A percentile compares a stretch with the other conserved stretches of the same genome.
Conservation (phyloP, 2,888 invertebrate species). For the Luperina testacea region DNA sequence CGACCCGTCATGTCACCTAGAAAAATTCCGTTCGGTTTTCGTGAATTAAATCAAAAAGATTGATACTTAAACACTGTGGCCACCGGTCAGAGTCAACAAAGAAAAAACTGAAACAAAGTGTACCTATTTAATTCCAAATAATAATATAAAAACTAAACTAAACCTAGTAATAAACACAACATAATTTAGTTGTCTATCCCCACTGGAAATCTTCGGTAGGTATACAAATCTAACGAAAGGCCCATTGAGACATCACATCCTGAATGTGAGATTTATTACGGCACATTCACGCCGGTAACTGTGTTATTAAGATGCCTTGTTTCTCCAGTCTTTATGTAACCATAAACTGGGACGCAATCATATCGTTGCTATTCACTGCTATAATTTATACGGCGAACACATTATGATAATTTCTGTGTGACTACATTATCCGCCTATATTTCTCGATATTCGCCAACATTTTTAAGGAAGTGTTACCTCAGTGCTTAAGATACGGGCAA, state of each 20-base stretch:
- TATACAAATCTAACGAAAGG: slow-evolving; percentile 14
- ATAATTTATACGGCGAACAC: slow-evolving; percentile 49
- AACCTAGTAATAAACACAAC: not conserved
- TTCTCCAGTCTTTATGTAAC: slow-evolving; percentile 36
- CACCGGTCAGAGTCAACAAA: not conserved
- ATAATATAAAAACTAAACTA: too few relatives aligned
- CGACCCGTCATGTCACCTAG: too few relatives aligned
- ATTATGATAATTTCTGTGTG: slow-evolving; percentile 32
- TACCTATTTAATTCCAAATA: not conserved
- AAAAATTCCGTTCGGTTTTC: not conserved
- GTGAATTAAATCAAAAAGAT: not conserved
- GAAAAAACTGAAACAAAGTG: too few relatives aligned
- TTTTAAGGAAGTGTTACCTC: not conserved
- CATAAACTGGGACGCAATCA: slow-evolving; percentile 29
- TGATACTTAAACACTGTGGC: not conserved
- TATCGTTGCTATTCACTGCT: slow-evolving; percentile 32
- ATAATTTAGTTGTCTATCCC: not conserved
- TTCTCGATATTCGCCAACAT: slow-evolving; percentile 5
- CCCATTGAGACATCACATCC: slow-evolving; percentile 33
- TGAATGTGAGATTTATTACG: slow-evolving; percentile 55
- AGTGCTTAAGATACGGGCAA: not conserved
- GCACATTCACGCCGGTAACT: slow-evolving; percentile 44
- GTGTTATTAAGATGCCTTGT: slow-evolving; percentile 46
- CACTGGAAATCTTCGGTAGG: slow-evolving; percentile 20
- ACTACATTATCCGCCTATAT: slow-evolving; percentile 1